These are phyloP conservation scores for Petrolisthes manimaculis DNA, from an alignment of 2,888 invertebrate species.

Conservation along the genomic window DNA sequence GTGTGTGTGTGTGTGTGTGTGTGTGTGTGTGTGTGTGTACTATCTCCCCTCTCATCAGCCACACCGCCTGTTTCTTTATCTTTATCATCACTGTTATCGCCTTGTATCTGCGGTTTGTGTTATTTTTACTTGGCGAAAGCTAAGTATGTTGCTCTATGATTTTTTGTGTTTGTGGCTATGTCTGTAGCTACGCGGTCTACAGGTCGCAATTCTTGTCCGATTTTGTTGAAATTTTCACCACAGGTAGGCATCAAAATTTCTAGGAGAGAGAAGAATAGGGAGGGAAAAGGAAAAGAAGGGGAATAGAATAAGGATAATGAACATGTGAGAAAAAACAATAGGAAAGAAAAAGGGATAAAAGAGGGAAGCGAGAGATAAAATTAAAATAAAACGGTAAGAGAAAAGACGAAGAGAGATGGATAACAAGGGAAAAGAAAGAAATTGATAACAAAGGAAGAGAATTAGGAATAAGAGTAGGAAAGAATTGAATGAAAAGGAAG, in stretches of 20 bases:
- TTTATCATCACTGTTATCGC: neutral
- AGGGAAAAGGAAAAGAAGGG: neutral
- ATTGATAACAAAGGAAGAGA: neutral
- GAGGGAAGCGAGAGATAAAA: neutral
- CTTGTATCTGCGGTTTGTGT: neutral
- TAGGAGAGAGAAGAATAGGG: neutral
- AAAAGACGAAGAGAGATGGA: neutral
- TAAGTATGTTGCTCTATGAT: too few species aligned
- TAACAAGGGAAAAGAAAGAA: neutral
- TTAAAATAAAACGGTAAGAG: neutral
- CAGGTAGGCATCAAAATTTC: too few species aligned
- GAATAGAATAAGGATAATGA: neutral
- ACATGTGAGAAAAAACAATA: neutral
- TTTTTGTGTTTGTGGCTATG: too few species aligned
- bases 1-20: slow-evolving; percentile 12
- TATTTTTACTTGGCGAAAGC: neutral
- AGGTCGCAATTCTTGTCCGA: too few species aligned
- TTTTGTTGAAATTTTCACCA: too few species aligned
- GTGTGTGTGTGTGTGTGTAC: slow-evolving; percentile 19
- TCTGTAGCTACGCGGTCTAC: too few species aligned
- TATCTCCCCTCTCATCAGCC: too few species aligned
- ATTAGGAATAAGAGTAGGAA: neutral
- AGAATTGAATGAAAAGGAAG: neutral
- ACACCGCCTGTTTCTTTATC: neutral
- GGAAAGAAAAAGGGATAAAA: neutral